Conservation (phyloP, 2,797 vertebrate genomes). For the Crocidura indochinensis region DNA sequence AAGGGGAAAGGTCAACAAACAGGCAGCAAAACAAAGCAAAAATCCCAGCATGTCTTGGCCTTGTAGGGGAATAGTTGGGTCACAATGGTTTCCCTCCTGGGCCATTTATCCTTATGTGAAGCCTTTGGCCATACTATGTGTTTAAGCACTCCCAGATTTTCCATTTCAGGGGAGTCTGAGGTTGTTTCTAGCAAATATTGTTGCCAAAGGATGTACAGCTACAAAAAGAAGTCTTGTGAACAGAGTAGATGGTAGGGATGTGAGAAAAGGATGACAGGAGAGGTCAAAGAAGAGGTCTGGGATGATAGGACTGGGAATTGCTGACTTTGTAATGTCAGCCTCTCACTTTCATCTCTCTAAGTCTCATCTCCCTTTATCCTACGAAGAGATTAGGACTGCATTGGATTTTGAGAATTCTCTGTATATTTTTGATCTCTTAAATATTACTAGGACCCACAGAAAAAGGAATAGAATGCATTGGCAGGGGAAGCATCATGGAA, state of each 20-base stretch:
- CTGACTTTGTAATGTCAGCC: constrained; percentile 30
- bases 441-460: not conserved
- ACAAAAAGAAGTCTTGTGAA: constrained; percentile 22
- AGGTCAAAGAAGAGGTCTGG: not conserved
- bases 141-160: constrained; percentile 42
- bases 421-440: constrained; percentile 32
- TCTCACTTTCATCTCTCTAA: not conserved
- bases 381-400: not conserved
- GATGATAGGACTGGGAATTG: not conserved
- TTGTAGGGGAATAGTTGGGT: constrained; percentile 2
- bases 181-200: constrained; percentile 44
- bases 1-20: constrained; percentile 35
- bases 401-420: constrained; percentile 29
- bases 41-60: constrained; percentile 7
- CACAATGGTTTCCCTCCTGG: not conserved
- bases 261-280: not conserved
- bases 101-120: not conserved
- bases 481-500: not conserved
- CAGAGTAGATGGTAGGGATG: not conserved
- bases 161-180: constrained; percentile 44
- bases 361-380: not conserved
- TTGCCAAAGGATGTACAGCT: constrained; percentile 50
- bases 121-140: not conserved
- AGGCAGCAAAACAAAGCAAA: constrained; percentile 55
- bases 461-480: not conserved